Percentiles rank a stretch among this genome's conserved stretches.
phyloP scores from a whole-genome alignment of 1,140 invertebrate species.

The Zophobas morio region DNA sequence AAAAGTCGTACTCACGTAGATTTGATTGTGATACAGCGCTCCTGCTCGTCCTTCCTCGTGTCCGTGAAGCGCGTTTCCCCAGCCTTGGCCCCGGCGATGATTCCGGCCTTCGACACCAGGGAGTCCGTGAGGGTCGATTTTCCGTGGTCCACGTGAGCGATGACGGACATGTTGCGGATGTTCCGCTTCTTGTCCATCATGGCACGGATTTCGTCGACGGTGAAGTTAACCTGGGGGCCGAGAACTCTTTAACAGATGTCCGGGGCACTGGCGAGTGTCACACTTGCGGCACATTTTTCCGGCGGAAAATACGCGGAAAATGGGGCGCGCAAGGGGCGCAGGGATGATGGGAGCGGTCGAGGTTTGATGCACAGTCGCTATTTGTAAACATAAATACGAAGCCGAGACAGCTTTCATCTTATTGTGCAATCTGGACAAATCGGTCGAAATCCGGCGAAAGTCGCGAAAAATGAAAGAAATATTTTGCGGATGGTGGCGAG shows the following conservation, averaged over 20 bases:
- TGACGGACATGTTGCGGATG: slow-evolving; percentile 99
- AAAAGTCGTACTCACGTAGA: slow-evolving; percentile 88
- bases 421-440: slow-evolving; percentile 66
- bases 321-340: too few relatives aligned
- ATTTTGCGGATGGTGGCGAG: slow-evolving; percentile 47
- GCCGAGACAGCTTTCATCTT: slow-evolving; percentile 60
- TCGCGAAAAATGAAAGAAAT: slow-evolving; percentile 59
- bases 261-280: slow-evolving; percentile 3
- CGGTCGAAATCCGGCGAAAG: slow-evolving; percentile 62
- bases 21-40: slow-evolving; percentile 99
- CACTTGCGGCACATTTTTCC: slow-evolving; percentile 10
- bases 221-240: slow-evolving; percentile 95
- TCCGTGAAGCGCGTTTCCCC: slow-evolving; percentile 99
- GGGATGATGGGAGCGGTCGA: background rate
- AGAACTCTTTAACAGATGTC: slow-evolving; percentile 65
- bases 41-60: slow-evolving; percentile 99
- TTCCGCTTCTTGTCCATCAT: slow-evolving; percentile 99
- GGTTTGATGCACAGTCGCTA: background rate
- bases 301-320: background rate
- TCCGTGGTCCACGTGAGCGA: slow-evolving; percentile 99
- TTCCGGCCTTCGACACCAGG: slow-evolving; percentile 99
- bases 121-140: slow-evolving; percentile 99
- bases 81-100: slow-evolving; percentile 98
- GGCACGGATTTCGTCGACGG: slow-evolving; percentile 98
- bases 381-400: slow-evolving; percentile 10